Percentiles rank a stretch among this genome's conserved stretches.
Conservation (phyloP, 2,888 invertebrate genomes). For the Deilephila porcellus region DNA sequence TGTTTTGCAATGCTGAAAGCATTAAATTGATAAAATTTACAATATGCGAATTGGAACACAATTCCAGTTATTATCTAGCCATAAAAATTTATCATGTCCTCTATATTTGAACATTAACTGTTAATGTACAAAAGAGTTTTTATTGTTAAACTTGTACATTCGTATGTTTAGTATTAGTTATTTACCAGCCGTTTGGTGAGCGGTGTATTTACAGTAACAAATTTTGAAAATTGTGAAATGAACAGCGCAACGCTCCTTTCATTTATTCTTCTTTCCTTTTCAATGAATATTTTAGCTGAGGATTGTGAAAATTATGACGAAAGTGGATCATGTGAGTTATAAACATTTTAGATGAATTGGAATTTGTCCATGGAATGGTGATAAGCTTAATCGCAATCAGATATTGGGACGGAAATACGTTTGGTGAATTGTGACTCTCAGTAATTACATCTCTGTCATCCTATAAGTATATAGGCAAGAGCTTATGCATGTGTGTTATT, state of each 20-base stretch:
- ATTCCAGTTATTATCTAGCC: neutral
- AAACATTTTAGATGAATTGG: neutral
- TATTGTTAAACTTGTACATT: neutral
- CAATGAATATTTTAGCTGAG: slow-evolving; percentile 39
- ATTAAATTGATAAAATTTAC: slow-evolving; percentile 8
- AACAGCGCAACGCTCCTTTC: slow-evolving; percentile 41
- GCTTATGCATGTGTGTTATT: too few relatives aligned
- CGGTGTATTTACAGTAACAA: neutral
- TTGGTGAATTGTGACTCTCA: neutral
- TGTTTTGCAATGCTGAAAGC: neutral
- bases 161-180: neutral
- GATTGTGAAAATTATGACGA: slow-evolving; percentile 48
- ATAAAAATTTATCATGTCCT: slow-evolving; percentile 5
- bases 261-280: slow-evolving; percentile 41
- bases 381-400: neutral
- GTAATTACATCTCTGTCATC: too few relatives aligned
- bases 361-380: neutral
- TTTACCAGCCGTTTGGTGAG: neutral
- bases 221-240: slow-evolving; percentile 40
- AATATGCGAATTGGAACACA: neutral
- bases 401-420: neutral
- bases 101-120: neutral
- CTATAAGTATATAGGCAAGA: too few relatives aligned
- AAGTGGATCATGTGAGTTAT: slow-evolving; percentile 47
- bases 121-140: neutral